Evolutionary conservation across 2,113 vertebrate genomes (phyloP).

Genomic region (Eupsittula cactorum): DNA sequence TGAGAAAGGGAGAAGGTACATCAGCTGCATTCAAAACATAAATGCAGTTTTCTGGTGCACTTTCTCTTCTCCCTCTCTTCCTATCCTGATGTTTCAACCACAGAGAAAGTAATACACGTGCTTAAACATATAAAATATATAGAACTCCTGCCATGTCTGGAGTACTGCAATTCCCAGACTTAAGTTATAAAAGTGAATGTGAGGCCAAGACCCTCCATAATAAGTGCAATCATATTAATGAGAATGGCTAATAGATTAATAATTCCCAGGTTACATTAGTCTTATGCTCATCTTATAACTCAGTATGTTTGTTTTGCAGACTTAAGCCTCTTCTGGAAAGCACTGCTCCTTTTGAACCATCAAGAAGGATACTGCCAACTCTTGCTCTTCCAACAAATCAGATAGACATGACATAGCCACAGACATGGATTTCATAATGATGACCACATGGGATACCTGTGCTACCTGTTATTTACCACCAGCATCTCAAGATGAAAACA

Average conservation of each 20-base stretch:
- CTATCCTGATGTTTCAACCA: neutral
- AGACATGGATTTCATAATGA: neutral
- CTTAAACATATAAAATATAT: neutral
- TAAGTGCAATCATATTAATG: neutral
- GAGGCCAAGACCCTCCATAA: neutral
- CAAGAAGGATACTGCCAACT: neutral
- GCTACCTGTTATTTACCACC: neutral
- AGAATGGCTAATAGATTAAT: constrained; percentile 6
- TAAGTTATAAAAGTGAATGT: neutral
- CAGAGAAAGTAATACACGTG: neutral
- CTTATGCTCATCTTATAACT: neutral
- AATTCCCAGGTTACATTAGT: neutral
- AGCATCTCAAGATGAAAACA: neutral
- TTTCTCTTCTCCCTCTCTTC: neutral
- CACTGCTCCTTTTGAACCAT: neutral
- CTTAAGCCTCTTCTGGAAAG: constrained; percentile 1
- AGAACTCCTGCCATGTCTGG: neutral
- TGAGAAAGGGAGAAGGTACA: neutral
- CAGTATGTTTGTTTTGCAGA: neutral
- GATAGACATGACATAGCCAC: neutral
- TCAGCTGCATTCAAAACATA: neutral
- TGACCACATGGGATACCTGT: neutral
- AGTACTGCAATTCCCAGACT: neutral
- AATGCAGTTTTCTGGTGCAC: neutral
- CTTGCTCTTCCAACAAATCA: neutral